phyloP scores from a whole-genome alignment of 2,888 invertebrate species.

The Nomada lathburiana region DNA sequence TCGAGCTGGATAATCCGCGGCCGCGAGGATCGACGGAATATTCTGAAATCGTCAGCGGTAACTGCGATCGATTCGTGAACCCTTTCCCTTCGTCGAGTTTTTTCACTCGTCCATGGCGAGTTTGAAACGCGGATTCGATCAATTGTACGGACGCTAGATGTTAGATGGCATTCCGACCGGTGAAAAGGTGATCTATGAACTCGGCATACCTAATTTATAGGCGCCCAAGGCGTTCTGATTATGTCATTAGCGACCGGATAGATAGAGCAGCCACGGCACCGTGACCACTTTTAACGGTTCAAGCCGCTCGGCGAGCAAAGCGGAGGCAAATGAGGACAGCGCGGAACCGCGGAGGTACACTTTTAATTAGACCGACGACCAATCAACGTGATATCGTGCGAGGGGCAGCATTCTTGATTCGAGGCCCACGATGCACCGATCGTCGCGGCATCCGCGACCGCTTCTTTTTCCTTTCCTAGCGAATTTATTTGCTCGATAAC shows the following conservation, averaged over 20 bases:
- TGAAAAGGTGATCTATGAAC: conserved; percentile 58
- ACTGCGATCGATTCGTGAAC: conserved; percentile 40
- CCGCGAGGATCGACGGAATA: conserved; percentile 41
- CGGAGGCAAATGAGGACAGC: conserved; percentile 15
- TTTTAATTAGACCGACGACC: conserved; percentile 62
- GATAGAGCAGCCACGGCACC: conserved; percentile 54
- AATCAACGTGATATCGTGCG: conserved; percentile 34
- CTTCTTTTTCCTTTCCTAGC: conserved; percentile 29
- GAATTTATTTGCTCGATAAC: conserved; percentile 56
- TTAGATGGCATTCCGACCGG: conserved; percentile 48
- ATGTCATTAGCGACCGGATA: conserved; percentile 68
- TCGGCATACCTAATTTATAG: conserved; percentile 71
- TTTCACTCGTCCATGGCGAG: not conserved
- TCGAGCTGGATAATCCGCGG: conserved; percentile 47
- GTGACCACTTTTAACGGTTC: conserved; percentile 59
- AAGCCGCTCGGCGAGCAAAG: not conserved
- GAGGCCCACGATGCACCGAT: conserved; percentile 8
- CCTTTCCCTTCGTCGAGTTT: not conserved
- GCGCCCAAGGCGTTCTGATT: conserved; percentile 60
- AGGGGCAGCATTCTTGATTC: not conserved
- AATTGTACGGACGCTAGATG: not conserved
- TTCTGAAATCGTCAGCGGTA: conserved; percentile 34
- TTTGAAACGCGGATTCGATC: conserved; percentile 7
- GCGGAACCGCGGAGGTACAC: conserved; percentile 12
- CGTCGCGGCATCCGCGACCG: conserved; percentile 6